Evolutionary conservation across 2,113 vertebrate species (phyloP).

Genomic region (Lathamus discolor): DNA sequence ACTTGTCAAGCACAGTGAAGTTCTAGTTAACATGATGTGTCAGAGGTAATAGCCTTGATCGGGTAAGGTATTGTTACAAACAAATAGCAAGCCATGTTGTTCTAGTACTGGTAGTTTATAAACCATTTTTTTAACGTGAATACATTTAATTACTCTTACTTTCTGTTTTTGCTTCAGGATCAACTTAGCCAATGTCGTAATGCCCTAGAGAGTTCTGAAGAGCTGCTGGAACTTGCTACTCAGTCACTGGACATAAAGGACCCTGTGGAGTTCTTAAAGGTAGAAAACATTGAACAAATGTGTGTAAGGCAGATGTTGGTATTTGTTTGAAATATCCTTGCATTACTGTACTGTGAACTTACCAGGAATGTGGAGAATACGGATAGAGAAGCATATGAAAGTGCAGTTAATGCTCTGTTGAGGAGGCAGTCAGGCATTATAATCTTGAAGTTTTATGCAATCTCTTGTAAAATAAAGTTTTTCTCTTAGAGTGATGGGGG

Average conservation of each 20-base stretch:
- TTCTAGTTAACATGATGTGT: background rate
- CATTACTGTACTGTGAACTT: background rate
- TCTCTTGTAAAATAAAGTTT: background rate
- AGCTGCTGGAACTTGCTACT: slow-evolving; percentile 86
- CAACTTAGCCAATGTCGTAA: slow-evolving; percentile 83
- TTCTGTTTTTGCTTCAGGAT: slow-evolving; percentile 68
- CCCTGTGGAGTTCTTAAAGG: slow-evolving; percentile 85
- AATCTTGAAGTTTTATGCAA: background rate
- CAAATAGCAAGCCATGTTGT: rapidly evolving
- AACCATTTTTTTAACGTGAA: background rate
- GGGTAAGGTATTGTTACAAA: background rate
- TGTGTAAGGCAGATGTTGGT: background rate
- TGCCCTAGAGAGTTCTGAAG: slow-evolving; percentile 87
- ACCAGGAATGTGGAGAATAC: background rate
- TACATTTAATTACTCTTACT: background rate
- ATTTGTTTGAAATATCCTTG: background rate
- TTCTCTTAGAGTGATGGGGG: background rate
- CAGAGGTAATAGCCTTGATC: background rate
- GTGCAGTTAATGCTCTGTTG: background rate
- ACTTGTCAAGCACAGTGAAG: background rate
- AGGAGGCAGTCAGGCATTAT: background rate
- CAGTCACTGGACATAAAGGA: slow-evolving; percentile 83
- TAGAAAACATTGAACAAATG: slow-evolving; percentile 47
- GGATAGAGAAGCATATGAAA: background rate
- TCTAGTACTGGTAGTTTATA: background rate